Percentiles rank a stretch among this genome's conserved stretches.
Conservation (phyloP, 2,888 invertebrate genomes). For the Sussaba pulchella region DNA sequence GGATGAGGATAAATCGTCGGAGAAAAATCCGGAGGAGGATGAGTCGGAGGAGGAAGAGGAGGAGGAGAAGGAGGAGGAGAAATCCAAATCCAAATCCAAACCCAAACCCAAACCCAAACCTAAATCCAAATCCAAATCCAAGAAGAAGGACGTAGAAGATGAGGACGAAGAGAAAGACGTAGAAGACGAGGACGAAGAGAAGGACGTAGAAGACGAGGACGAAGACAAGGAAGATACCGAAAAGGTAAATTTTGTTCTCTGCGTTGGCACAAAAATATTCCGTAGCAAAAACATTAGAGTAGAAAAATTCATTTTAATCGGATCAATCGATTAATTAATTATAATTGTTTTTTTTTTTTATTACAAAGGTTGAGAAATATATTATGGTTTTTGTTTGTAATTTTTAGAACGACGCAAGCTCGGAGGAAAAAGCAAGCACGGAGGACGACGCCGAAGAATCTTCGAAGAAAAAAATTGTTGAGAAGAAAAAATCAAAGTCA, state of each 20-base stretch:
- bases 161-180: conserved; percentile 50
- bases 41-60: conserved; percentile 32
- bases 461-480: conserved; percentile 40
- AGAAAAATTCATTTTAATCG: too few species aligned
- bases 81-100: conserved; percentile 27
- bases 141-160: conserved; percentile 37
- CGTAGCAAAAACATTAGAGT: too few species aligned
- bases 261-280: too few species aligned
- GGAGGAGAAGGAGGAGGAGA: conserved; percentile 11
- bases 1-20: conserved; percentile 56
- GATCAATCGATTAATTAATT: too few species aligned
- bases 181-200: conserved; percentile 46
- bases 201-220: conserved; percentile 40
- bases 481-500: conserved; percentile 43
- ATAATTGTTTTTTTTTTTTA: too few species aligned
- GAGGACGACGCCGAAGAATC: conserved; percentile 56
- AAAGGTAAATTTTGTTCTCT: conserved; percentile 38
- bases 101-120: too few species aligned
- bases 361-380: too few species aligned
- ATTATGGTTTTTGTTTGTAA: background rate
- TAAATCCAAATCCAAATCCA: too few species aligned
- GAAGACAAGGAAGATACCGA: conserved; percentile 49
- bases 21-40: conserved; percentile 42
- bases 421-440: conserved; percentile 62
- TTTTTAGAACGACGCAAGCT: conserved; percentile 59